Evolutionary conservation across 2,113 vertebrate genomes (phyloP).

Genomic region (Tenebrosternarchus preto): DNA sequence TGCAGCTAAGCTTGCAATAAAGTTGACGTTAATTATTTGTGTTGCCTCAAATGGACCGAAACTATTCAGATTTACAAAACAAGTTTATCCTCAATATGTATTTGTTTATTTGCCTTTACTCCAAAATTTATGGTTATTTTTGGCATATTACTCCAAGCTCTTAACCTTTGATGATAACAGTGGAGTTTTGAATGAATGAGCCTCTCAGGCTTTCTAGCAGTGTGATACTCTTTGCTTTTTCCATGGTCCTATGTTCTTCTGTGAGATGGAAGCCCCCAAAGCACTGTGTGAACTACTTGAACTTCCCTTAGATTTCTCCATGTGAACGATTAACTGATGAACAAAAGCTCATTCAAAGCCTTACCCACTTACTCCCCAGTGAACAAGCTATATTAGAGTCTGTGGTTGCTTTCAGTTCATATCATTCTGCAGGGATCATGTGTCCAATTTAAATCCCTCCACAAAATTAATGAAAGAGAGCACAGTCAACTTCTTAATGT

Average conservation of each 20-base stretch:
- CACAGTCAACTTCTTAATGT: neutral
- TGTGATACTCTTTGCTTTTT: neutral
- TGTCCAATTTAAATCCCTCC: neutral
- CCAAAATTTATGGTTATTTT: no score
- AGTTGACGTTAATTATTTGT: neutral
- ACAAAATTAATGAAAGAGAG: neutral
- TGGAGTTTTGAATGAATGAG: no score
- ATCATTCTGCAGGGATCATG: neutral
- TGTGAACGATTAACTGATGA: neutral
- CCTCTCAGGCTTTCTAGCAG: neutral
- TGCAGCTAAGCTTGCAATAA: neutral
- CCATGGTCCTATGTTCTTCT: neutral
- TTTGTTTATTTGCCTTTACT: no score
- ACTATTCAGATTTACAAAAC: no score
- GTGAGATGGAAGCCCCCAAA: neutral
- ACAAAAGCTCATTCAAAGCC: no score
- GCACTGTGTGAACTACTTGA: neutral
- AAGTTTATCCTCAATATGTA: no score
- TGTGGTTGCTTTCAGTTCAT: neutral
- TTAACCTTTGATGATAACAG: no score
- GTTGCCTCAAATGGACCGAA: neutral
- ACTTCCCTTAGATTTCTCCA: neutral
- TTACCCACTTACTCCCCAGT: no score
- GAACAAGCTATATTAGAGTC: no score
- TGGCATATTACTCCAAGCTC: no score